phyloP scores from a whole-genome alignment of 2,888 invertebrate species.

The Hylaea fasciaria region DNA sequence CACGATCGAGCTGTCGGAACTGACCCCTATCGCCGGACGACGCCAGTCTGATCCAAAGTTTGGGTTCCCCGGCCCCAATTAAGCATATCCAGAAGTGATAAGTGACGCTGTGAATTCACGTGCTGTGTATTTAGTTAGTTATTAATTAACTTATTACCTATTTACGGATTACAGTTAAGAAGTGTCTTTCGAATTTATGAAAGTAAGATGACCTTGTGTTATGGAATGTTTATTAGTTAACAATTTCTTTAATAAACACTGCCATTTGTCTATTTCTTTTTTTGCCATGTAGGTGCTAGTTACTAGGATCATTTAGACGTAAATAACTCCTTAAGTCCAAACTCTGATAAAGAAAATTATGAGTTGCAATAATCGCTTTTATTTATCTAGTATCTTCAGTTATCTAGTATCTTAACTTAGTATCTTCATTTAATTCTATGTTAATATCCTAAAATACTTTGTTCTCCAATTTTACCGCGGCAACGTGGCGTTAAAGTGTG shows the following conservation, averaged over 20 bases:
- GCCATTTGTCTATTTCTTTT: conserved; percentile 73
- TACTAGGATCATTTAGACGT: too few relatives aligned
- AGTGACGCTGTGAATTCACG: conserved; percentile 63
- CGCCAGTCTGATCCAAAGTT: conserved; percentile 81
- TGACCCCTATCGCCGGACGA: conserved; percentile 85
- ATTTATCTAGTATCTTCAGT: too few relatives aligned
- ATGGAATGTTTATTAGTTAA: conserved; percentile 78
- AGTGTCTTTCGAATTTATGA: conserved; percentile 79
- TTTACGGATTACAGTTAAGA: conserved; percentile 56
- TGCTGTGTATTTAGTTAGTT: conserved; percentile 61
- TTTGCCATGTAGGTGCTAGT: background rate
- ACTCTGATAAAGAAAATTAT: too few relatives aligned
- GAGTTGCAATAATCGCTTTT: too few relatives aligned
- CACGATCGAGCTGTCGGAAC: conserved; percentile 80
- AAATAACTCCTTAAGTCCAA: too few relatives aligned
- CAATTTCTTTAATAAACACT: conserved; percentile 80
- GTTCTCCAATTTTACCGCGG: too few relatives aligned
- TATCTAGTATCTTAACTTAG: too few relatives aligned
- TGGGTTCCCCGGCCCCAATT: conserved; percentile 59
- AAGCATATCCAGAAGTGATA: conserved; percentile 83
- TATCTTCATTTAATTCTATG: too few relatives aligned
- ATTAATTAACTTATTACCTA: conserved; percentile 52
- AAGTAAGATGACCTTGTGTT: conserved; percentile 72
- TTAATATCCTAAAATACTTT: too few relatives aligned
- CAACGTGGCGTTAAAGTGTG: too few relatives aligned